Evolutionary conservation across 2,888 invertebrate species (phyloP).

Genomic region (Diarsia rubi): DNA sequence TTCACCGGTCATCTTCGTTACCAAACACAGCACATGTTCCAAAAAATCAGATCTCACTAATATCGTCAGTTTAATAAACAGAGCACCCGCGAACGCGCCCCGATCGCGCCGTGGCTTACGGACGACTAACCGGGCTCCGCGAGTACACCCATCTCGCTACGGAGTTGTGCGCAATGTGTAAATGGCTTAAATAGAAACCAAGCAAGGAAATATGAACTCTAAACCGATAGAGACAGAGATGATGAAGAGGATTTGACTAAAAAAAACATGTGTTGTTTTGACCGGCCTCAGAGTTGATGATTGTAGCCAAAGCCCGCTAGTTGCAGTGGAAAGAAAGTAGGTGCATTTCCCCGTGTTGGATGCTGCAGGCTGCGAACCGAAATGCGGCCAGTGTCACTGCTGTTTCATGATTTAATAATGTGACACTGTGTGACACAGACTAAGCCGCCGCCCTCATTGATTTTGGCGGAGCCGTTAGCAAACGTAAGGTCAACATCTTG

Average conservation of each 20-base stretch:
- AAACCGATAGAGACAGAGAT: conserved; percentile 50
- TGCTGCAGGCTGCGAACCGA: conserved; percentile 80
- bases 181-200: conserved; percentile 72
- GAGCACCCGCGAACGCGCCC: conserved; percentile 70
- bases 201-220: conserved; percentile 71
- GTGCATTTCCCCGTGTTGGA: conserved; percentile 84
- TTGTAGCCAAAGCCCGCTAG: conserved; percentile 79
- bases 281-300: conserved; percentile 59
- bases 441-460: conserved; percentile 60
- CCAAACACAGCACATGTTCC: conserved; percentile 85
- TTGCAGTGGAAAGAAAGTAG: conserved; percentile 89
- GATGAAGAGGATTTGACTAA: conserved; percentile 37
- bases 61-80: conserved; percentile 49
- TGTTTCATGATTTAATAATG: conserved; percentile 77
- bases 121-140: conserved; percentile 77
- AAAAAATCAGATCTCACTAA: conserved; percentile 71
- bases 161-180: conserved; percentile 77
- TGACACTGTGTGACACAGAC: conserved; percentile 60
- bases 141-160: conserved; percentile 72
- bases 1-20: conserved; percentile 86
- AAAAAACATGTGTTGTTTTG: conserved; percentile 74
- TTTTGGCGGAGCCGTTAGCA: conserved; percentile 39
- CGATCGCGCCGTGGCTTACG: conserved; percentile 73
- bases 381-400: conserved; percentile 82
- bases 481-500: conserved; percentile 39